Evolutionary conservation across 2,113 vertebrate species (phyloP).

Genomic region (Noturus placidus): DNA sequence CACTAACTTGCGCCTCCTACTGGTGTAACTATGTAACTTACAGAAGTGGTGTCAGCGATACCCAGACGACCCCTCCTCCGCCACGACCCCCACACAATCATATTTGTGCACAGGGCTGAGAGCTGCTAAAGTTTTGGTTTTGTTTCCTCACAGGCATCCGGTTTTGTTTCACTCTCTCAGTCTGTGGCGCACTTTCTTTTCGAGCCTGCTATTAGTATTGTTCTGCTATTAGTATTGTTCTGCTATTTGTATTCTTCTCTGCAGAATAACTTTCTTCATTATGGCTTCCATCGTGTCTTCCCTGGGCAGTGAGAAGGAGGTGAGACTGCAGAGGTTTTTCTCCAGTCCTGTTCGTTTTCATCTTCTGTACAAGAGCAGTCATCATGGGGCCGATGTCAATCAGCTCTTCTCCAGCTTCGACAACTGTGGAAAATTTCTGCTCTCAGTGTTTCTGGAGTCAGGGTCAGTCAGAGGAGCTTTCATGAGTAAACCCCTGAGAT

Average conservation of each 20-base stretch:
- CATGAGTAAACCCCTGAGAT: not conserved
- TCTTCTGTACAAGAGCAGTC: constrained; percentile 40
- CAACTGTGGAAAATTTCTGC: not conserved
- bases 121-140: not conserved
- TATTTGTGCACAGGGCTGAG: no score
- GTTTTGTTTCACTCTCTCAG: no score
- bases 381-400: not conserved
- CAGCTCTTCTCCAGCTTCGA: constrained; percentile 8
- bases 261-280: no score
- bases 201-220: no score
- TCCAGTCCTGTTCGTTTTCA: constrained; percentile 25
- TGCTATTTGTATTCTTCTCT: no score
- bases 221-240: no score
- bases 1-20: no score
- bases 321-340: constrained; percentile 17
- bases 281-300: constrained; percentile 25
- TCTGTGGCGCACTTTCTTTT: not conserved
- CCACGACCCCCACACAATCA: no score
- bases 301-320: constrained; percentile 10
- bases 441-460: not conserved
- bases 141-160: not conserved
- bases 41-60: no score
- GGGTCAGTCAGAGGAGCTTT: constrained; percentile 18
- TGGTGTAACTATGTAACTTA: no score
- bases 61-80: no score